Conservation (phyloP, 2,797 vertebrate species). For the Oreortyx pictus region DNA sequence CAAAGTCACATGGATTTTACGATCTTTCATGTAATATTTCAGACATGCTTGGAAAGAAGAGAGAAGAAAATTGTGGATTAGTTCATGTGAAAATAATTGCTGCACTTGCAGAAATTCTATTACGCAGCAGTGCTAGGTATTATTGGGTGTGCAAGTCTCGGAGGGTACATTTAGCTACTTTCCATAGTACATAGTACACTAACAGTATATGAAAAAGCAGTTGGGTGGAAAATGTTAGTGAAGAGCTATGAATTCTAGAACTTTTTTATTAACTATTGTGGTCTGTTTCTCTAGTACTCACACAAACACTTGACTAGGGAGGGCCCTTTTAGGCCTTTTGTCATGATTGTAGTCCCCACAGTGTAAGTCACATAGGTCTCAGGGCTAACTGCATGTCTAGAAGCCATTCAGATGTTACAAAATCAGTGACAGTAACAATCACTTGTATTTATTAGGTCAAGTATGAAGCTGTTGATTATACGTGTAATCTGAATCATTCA, state of each 20-base stretch:
- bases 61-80: background rate
- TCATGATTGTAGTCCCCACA: background rate
- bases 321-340: background rate
- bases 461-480: background rate
- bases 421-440: background rate
- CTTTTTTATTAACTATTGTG: background rate
- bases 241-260: constrained; percentile 16
- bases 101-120: constrained; percentile 39
- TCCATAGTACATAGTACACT: background rate
- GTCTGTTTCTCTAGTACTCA: background rate
- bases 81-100: constrained; percentile 15
- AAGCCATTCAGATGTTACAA: constrained; percentile 8
- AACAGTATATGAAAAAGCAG: background rate
- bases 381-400: background rate
- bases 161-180: constrained; percentile 19
- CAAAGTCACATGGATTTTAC: background rate
- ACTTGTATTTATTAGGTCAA: background rate
- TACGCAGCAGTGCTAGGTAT: background rate
- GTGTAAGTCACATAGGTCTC: background rate
- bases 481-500: background rate
- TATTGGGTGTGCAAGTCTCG: background rate
- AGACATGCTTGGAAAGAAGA: background rate
- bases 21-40: background rate
- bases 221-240: constrained; percentile 20
- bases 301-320: background rate